Percentiles rank a stretch among this genome's conserved stretches.
Conservation (phyloP, 2,113 vertebrate species). For the Gila orcuttii region DNA sequence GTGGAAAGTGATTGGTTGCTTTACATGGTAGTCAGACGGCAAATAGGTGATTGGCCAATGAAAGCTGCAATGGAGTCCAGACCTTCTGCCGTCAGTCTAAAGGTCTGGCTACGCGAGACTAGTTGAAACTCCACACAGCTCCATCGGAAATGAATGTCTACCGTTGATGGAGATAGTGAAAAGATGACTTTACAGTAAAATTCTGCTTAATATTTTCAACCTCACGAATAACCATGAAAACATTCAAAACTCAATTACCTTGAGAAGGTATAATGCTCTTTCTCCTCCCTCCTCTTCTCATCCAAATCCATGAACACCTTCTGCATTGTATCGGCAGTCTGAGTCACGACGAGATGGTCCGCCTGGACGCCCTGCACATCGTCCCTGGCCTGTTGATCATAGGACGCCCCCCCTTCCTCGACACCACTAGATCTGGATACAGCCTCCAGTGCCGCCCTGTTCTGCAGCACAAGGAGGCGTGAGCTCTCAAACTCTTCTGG, state of each 20-base stretch:
- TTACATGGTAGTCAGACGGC: too few species aligned
- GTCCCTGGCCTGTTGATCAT: conserved; percentile 68
- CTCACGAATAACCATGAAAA: neutral
- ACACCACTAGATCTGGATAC: conserved; percentile 71
- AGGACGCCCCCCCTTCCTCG: conserved; percentile 71
- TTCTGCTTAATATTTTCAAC: neutral
- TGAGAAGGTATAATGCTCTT: conserved; percentile 60
- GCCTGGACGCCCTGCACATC: conserved; percentile 70
- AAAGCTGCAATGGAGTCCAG: too few species aligned
- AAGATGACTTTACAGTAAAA: neutral
- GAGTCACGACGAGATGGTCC: conserved; percentile 68
- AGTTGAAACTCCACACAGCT: neutral
- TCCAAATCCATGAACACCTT: conserved; percentile 72
- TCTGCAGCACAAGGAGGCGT: conserved; percentile 76
- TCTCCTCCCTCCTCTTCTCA: conserved; percentile 74
- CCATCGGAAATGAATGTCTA: neutral
- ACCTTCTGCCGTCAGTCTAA: neutral
- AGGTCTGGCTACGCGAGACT: too few species aligned
- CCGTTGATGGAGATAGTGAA: neutral
- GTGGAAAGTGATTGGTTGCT: too few species aligned
- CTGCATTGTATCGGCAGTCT: conserved; percentile 74
- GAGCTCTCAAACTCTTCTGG: conserved; percentile 75
- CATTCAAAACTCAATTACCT: conserved; percentile 63
- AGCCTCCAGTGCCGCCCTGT: conserved; percentile 74
- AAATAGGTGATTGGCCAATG: too few species aligned